These are phyloP conservation scores for Pyrochroa serraticornis DNA, from an alignment of 2,888 invertebrate species.

Conservation along the genomic window DNA sequence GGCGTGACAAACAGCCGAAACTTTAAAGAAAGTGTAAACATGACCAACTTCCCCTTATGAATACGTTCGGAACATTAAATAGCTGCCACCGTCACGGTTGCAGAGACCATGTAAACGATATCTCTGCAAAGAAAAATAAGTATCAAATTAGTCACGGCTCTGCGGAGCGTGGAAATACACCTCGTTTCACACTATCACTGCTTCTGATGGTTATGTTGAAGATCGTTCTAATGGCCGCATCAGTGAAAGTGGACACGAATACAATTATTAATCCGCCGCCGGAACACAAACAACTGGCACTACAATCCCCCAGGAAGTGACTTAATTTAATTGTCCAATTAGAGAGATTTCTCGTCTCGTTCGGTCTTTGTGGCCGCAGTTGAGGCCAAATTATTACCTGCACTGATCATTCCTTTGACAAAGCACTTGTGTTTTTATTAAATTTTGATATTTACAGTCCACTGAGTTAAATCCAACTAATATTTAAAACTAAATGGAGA, in stretches of 20 bases:
- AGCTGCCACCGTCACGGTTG: conserved; percentile 43
- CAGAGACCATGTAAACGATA: conserved; percentile 55
- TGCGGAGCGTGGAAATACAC: conserved; percentile 55
- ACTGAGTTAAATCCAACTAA: no score
- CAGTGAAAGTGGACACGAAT: conserved; percentile 31
- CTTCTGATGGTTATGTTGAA: conserved; percentile 43
- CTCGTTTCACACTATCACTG: conserved; percentile 57
- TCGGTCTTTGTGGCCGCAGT: no score
- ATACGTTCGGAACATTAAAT: conserved; percentile 11
- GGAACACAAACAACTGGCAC: conserved; percentile 8
- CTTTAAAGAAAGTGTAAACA: no score
- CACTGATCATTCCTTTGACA: no score
- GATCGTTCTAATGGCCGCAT: conserved; percentile 32
- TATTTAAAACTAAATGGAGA: no score
- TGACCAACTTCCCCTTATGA: no score
- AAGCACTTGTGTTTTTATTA: no score
- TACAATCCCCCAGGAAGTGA: conserved; percentile 19
- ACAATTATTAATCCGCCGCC: conserved; percentile 20
- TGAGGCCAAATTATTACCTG: no score
- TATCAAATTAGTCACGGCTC: conserved; percentile 55
- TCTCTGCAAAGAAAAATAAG: conserved; percentile 52
- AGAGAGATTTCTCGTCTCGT: conserved; percentile 5
- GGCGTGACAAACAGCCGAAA: not conserved
- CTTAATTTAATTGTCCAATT: conserved; percentile 21
- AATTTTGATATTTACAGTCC: no score